A percentile compares a stretch with the other conserved stretches of the same genome.
These are phyloP conservation scores for Scatophagus argus DNA, from an alignment of 2,113 vertebrate genomes.

Conservation along the genomic window DNA sequence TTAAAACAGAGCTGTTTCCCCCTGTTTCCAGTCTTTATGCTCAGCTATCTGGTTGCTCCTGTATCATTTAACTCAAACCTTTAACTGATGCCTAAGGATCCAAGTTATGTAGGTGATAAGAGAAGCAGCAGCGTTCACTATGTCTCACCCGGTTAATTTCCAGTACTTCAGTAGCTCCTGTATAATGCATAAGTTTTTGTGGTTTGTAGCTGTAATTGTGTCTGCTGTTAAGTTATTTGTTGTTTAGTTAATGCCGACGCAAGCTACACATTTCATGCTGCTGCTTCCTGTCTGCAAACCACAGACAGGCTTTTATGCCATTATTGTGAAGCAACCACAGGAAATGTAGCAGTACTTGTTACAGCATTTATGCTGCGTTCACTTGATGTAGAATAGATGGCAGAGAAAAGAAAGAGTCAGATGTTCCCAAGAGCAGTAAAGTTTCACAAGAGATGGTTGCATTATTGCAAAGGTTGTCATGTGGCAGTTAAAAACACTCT, in stretches of 20 bases:
- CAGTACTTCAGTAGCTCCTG: neutral
- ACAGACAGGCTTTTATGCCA: constrained; percentile 41
- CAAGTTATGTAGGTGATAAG: neutral
- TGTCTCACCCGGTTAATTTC: neutral
- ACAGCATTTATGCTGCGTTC: neutral
- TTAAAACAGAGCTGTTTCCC: neutral
- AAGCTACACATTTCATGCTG: neutral
- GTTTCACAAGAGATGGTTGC: neutral
- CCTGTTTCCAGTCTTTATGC: neutral
- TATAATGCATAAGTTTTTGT: neutral
- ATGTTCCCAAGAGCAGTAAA: neutral
- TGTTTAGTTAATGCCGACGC: constrained; percentile 19
- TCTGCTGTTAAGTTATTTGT: neutral
- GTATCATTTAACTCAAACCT: neutral
- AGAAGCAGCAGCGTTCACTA: neutral
- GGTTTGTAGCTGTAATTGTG: neutral
- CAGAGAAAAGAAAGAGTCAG: neutral
- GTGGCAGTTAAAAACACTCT: neutral
- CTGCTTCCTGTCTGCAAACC: constrained; percentile 39
- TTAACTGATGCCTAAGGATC: neutral
- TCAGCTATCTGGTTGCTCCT: neutral
- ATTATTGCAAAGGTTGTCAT: neutral
- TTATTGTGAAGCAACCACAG: constrained; percentile 30
- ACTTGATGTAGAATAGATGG: neutral
- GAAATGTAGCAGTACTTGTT: constrained; percentile 20